A percentile compares a stretch with the other conserved stretches of the same genome.
phyloP scores from a whole-genome alignment of 1,140 invertebrate genomes.

The Dendroctonus valens region DNA sequence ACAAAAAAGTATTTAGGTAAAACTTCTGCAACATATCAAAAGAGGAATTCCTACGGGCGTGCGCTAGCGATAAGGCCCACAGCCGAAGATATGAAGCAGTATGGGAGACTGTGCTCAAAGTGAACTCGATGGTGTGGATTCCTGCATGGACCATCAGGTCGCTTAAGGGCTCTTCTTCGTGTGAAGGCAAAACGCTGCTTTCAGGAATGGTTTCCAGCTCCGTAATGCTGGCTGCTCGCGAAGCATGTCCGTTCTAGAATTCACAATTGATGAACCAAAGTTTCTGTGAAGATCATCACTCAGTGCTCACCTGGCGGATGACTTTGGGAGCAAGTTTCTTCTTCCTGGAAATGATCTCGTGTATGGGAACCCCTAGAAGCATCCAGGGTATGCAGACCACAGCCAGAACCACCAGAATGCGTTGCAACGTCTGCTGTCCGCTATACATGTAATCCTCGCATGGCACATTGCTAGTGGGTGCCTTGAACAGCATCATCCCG shows the following conservation, averaged over 20 bases:
- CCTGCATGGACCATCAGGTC: conserved; percentile 90
- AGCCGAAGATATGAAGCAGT: conserved; percentile 95
- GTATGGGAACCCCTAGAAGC: conserved; percentile 89
- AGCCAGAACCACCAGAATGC: conserved; percentile 79
- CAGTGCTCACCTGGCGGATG: neutral
- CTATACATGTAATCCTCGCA: conserved; percentile 66
- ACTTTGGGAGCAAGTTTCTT: neutral
- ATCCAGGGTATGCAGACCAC: conserved; percentile 94
- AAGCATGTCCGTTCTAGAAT: conserved; percentile 16
- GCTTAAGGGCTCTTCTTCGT: conserved; percentile 71
- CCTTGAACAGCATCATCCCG: conserved; percentile 87
- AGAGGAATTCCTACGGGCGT: conserved; percentile 71
- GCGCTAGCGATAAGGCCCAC: conserved; percentile 94
- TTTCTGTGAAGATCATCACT: neutral
- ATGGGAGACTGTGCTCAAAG: conserved; percentile 92
- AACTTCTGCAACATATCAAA: neutral
- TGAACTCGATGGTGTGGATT: conserved; percentile 97
- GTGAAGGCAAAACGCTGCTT: conserved; percentile 5
- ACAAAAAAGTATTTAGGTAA: conserved; percentile 13
- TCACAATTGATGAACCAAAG: neutral
- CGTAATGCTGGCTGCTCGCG: conserved; percentile 24
- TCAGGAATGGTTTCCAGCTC: conserved; percentile 36
- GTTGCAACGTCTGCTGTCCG: conserved; percentile 75
- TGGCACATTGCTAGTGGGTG: conserved; percentile 46
- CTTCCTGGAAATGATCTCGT: conserved; percentile 59